A percentile compares a stretch with the other conserved stretches of the same genome.
These are phyloP conservation scores for Palaemon carinicauda DNA, from an alignment of 1,140 invertebrate genomes.

Conservation along the genomic window DNA sequence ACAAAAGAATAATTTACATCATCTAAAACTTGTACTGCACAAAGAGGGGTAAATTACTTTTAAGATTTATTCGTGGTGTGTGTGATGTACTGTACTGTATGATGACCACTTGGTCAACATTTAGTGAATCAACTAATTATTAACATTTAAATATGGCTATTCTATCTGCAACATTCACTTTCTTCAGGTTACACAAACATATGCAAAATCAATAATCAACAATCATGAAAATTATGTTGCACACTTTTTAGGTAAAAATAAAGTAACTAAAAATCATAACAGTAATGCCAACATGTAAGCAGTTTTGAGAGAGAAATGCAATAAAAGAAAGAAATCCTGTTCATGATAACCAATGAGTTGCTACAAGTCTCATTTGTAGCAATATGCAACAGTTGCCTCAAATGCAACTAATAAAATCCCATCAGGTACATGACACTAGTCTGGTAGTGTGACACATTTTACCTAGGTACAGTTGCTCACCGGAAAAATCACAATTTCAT, in stretches of 20 bases:
- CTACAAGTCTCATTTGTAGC: constrained; percentile 17
- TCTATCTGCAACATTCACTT: constrained; percentile 26
- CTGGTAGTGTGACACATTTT: constrained; percentile 48
- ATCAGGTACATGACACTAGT: constrained; percentile 55
- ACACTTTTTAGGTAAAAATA: too few relatives aligned
- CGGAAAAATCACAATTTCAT: constrained; percentile 10
- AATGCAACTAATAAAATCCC: constrained; percentile 51
- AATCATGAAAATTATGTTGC: too few relatives aligned
- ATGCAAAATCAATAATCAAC: constrained; percentile 26
- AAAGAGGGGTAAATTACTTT: neutral
- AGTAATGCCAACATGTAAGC: constrained; percentile 45
- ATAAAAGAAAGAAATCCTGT: constrained; percentile 33
- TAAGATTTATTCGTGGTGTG: neutral
- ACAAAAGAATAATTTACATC: constrained; percentile 25
- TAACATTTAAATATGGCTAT: constrained; percentile 39
- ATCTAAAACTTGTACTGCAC: constrained; percentile 22
- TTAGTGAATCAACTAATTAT: constrained; percentile 31
- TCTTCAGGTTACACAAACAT: constrained; percentile 42
- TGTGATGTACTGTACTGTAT: neutral
- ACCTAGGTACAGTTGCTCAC: constrained; percentile 49
- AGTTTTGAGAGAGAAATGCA: constrained; percentile 20
- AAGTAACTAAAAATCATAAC: constrained; percentile 25
- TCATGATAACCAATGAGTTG: too few relatives aligned
- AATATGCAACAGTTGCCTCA: constrained; percentile 49
- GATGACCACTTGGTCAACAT: constrained; percentile 24